phyloP scores from a whole-genome alignment of 1,140 invertebrate species.

The Penaeus japonicus region DNA sequence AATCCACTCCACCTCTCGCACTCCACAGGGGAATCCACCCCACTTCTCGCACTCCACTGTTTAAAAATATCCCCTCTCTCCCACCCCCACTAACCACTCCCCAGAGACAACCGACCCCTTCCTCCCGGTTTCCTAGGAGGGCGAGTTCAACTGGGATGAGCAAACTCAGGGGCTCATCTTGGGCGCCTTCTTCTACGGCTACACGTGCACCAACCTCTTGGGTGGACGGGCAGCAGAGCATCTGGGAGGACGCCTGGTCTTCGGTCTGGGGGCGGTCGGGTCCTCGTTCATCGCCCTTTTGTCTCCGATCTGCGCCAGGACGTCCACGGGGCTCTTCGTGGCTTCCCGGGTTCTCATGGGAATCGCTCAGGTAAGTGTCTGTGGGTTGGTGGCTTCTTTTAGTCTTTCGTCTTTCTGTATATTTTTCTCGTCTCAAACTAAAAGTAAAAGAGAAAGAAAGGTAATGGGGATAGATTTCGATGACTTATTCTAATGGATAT shows the following conservation, averaged over 20 bases:
- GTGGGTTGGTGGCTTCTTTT: too few species aligned
- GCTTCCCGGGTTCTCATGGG: constrained; percentile 60
- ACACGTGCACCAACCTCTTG: constrained; percentile 72
- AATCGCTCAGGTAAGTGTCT: constrained; percentile 60
- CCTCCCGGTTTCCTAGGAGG: not conserved
- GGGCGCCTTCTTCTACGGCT: constrained; percentile 53
- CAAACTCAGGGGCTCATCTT: constrained; percentile 39
- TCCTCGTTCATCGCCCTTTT: constrained; percentile 84
- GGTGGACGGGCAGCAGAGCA: constrained; percentile 79
- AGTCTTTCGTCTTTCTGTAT: too few species aligned
- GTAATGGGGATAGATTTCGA: too few species aligned
- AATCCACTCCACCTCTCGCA: too few species aligned
- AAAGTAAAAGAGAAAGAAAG: too few species aligned
- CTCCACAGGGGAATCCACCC: too few species aligned
- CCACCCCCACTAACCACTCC: too few species aligned
- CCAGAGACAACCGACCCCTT: not conserved
- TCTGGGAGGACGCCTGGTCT: constrained; percentile 83
- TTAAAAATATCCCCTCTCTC: too few species aligned
- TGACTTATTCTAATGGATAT: too few species aligned
- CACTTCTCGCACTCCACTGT: too few species aligned
- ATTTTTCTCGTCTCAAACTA: too few species aligned
- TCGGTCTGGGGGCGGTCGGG: constrained; percentile 80
- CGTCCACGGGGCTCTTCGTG: constrained; percentile 61
- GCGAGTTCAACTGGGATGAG: constrained; percentile 48
- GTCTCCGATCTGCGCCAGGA: constrained; percentile 76